Evolutionary conservation across 2,888 invertebrate species (phyloP).

Genomic region (Catocala sponsa): DNA sequence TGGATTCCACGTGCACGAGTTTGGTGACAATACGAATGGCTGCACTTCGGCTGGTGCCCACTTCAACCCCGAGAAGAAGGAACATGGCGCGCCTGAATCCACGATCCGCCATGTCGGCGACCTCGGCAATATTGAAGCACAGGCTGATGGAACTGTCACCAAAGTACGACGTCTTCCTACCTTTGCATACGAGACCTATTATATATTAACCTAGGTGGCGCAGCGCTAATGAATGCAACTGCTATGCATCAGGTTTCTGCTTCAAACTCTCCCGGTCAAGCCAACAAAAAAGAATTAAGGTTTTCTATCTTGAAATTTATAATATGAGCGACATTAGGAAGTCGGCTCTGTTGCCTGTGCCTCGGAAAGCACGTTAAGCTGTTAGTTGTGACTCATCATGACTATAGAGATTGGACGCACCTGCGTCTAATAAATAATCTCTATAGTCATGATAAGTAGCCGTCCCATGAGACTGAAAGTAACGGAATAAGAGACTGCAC

Average conservation of each 20-base stretch:
- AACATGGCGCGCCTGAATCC: constrained; percentile 94
- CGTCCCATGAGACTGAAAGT: no score
- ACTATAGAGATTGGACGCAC: no score
- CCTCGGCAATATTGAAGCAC: constrained; percentile 94
- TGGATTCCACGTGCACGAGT: constrained; percentile 98
- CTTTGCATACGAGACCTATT: no score
- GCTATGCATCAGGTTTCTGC: no score
- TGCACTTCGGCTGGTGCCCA: constrained; percentile 98
- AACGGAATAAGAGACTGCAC: no score
- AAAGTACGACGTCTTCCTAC: constrained; percentile 68
- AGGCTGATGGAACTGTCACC: constrained; percentile 88
- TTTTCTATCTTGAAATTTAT: no score
- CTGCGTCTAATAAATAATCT: no score
- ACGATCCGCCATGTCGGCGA: constrained; percentile 95
- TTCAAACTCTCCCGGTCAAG: no score
- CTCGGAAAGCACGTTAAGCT: background rate
- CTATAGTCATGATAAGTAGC: no score
- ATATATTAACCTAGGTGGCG: background rate
- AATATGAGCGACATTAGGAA: no score
- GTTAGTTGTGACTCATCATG: background rate
- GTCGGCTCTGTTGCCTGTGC: no score
- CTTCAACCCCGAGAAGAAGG: constrained; percentile 94
- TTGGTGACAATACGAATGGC: constrained; percentile 98
- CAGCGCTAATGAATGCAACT: background rate
- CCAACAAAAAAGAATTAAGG: no score